Conservation (phyloP, 2,888 invertebrate species). For the Atethmia centrago region DNA sequence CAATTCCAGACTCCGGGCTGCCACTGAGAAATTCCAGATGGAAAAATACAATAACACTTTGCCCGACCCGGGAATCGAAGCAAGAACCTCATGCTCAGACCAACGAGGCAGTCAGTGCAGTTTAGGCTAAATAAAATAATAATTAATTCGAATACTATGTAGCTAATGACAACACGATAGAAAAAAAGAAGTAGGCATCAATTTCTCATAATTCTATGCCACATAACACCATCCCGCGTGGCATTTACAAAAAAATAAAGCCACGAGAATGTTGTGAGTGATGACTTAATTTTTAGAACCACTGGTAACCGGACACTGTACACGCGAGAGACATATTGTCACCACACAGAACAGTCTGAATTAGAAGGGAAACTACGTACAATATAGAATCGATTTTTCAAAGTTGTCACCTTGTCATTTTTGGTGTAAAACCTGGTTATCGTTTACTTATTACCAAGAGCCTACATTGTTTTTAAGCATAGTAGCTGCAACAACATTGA, state of each 20-base stretch:
- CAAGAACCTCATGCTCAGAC: too few relatives aligned
- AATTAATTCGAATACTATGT: neutral
- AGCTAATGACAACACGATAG: neutral
- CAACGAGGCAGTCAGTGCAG: too few relatives aligned
- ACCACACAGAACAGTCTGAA: slow-evolving; percentile 3
- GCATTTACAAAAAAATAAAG: slow-evolving; percentile 83
- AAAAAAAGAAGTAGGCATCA: too few relatives aligned
- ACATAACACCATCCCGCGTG: slow-evolving; percentile 79
- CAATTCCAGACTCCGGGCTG: neutral
- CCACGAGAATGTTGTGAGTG: slow-evolving; percentile 82
- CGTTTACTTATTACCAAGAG: neutral
- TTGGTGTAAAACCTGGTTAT: neutral
- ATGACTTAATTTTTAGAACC: slow-evolving; percentile 90
- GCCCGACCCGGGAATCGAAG: neutral
- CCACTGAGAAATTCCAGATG: neutral
- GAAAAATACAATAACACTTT: neutral
- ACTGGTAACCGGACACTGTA: slow-evolving; percentile 83
- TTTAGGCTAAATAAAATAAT: neutral
- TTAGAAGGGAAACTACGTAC: neutral
- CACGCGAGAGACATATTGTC: slow-evolving; percentile 67
- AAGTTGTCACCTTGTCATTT: neutral
- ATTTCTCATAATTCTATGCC: slow-evolving; percentile 29
- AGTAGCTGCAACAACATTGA: neutral
- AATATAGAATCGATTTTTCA: neutral
- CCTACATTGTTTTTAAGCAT: neutral